Evolutionary conservation across 2,888 invertebrate genomes (phyloP), one percentile per base, ranked within the genome.

Genomic region (Philereme transversata): DNA sequence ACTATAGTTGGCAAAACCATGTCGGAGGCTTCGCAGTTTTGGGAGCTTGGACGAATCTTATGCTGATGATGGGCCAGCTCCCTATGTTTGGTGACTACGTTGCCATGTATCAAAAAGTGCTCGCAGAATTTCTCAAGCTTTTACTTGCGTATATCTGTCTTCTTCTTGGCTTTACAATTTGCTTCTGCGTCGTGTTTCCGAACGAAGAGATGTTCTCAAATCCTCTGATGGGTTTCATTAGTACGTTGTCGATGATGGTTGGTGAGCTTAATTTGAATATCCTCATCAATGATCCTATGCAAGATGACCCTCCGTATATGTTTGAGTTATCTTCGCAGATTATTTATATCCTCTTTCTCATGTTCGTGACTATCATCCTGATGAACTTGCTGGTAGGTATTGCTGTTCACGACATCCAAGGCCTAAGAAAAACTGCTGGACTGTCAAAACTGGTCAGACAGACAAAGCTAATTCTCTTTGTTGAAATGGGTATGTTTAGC

Each of bases 51-150:
- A 96, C 96, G 3, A 97, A 97, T 83, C 92, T 97, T 11, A 97
- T 97, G 97, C 81, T 97, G 53, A 96, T 97, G 96, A 96, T 97
- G 80, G 97, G 97, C 4, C 97, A 97, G 75, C 87, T 97, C 51
- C 97, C 97, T 0, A 95, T 97, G 82, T 97, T 97, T 75, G 97
- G 97, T 46, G 96, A 97, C 38, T 97, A 97, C 78, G 97, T 97
- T 0, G 97, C 97, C 0, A 97, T 97, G 97, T 97, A 97, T 72
- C 97, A 97, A 2, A 95, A 96, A 80, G 97, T 97, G 0, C 95
- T 96, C 72, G 96, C 95, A 1, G 97, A 97, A 84, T 97, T 97
- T 72, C 94, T 96, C 34, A 97, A 97, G 77, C 88, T 97, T 9
- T 93, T 97, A 36, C 86, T 97, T 72, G 97, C 97, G 0, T 97